Evolutionary conservation across 2,797 vertebrate species (phyloP).

Genomic region (Discoglossus pictus): DNA sequence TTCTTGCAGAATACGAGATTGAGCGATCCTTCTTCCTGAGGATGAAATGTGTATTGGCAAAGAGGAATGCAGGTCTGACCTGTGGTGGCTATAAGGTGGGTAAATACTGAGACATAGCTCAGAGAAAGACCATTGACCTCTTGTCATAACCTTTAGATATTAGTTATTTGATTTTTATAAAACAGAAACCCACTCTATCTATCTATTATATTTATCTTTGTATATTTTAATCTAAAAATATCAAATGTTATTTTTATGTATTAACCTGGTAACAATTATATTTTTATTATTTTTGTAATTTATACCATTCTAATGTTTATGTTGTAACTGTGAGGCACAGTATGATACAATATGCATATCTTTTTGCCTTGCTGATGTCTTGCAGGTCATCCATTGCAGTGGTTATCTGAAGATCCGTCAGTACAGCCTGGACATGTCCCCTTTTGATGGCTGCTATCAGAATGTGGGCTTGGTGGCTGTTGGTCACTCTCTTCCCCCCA

Average conservation of each 20-base stretch:
- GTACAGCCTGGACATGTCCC: constrained; percentile 97
- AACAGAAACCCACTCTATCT: too few species aligned
- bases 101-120: background rate
- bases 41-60: constrained; percentile 97
- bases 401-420: constrained; percentile 98
- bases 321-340: too few species aligned
- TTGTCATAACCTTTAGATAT: too few species aligned
- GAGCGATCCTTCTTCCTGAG: constrained; percentile 95
- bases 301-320: too few species aligned
- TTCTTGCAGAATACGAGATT: constrained; percentile 86
- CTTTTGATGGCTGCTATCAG: constrained; percentile 97
- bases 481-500: constrained; percentile 94
- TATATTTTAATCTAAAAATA: too few species aligned
- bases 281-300: too few species aligned
- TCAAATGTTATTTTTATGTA: too few species aligned
- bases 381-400: constrained; percentile 96
- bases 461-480: constrained; percentile 96
- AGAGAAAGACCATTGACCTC: too few species aligned
- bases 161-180: too few species aligned
- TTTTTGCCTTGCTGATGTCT: constrained; percentile 7
- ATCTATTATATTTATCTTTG: too few species aligned
- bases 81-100: constrained; percentile 96
- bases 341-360: too few species aligned
- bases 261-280: too few species aligned
- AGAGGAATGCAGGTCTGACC: constrained; percentile 94